Conservation (phyloP, 1,140 invertebrate species). For the Hermetia illucens region DNA sequence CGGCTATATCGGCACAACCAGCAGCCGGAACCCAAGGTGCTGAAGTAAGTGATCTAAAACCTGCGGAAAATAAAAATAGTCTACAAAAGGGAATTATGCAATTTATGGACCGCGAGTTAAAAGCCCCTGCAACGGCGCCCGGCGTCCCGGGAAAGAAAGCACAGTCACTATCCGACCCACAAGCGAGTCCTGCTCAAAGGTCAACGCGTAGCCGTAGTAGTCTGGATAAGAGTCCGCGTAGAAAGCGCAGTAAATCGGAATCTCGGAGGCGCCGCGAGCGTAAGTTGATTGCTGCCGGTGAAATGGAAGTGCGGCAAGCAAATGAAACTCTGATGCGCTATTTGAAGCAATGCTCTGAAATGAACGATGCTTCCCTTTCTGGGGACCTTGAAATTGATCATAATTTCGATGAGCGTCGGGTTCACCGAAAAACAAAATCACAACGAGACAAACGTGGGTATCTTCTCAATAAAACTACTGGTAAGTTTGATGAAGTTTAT, state of each 20-base stretch:
- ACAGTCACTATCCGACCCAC: conserved; percentile 27
- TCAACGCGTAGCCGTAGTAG: conserved; percentile 25
- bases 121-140: conserved; percentile 10
- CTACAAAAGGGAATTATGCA: conserved; percentile 26
- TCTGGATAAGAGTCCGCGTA: conserved; percentile 29
- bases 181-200: conserved; percentile 29
- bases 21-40: background rate
- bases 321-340: conserved; percentile 30
- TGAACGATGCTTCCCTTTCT: conserved; percentile 29
- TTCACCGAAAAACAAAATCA: conserved; percentile 29
- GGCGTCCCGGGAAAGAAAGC: conserved; percentile 14
- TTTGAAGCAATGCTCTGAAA: conserved; percentile 28
- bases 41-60: no score
- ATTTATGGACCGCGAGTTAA: conserved; percentile 27
- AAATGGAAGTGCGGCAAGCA: conserved; percentile 29
- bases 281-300: conserved; percentile 27
- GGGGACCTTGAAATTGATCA: conserved; percentile 30
- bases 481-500: no score
- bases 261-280: conserved; percentile 23
- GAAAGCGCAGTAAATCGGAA: conserved; percentile 30
- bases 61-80: conserved; percentile 1
- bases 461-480: conserved; percentile 22
- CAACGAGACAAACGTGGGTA: conserved; percentile 29
- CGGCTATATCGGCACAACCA: conserved; percentile 11
- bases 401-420: conserved; percentile 25